phyloP scores from a whole-genome alignment of 2,113 vertebrate genomes.

The Lophius piscatorius region DNA sequence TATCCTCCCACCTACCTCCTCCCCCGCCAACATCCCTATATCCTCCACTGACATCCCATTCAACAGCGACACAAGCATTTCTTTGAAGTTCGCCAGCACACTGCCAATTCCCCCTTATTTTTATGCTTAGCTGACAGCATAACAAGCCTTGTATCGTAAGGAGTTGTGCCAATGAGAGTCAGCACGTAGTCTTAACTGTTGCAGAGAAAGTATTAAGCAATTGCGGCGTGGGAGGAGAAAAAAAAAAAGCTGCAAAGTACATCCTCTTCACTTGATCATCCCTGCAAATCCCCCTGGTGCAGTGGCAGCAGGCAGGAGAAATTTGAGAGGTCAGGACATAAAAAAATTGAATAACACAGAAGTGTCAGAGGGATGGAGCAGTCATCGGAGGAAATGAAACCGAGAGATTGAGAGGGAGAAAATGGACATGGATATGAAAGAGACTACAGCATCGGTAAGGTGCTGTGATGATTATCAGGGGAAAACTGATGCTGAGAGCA shows the following conservation, averaged over 20 bases:
- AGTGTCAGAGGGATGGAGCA: conserved; percentile 34
- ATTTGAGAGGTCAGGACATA: conserved; percentile 65
- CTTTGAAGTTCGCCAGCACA: conserved; percentile 1
- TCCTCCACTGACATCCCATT: conserved; percentile 47
- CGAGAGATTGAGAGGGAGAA: conserved; percentile 1
- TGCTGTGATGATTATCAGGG: conserved; percentile 38
- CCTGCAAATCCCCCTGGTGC: conserved; percentile 49
- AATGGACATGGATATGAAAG: conserved; percentile 32
- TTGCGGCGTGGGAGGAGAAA: conserved; percentile 11
- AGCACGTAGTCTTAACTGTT: conserved; percentile 52
- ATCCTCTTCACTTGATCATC: conserved; percentile 69
- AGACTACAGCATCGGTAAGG: conserved; percentile 18
- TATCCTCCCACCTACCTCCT: background rate
- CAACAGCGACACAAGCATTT: conserved; percentile 42
- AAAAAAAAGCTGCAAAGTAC: conserved; percentile 62
- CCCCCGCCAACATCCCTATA: conserved; percentile 9
- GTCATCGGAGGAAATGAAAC: conserved; percentile 41
- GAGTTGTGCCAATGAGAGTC: conserved; percentile 28
- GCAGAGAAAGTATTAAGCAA: conserved; percentile 52
- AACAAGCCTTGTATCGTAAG: conserved; percentile 26
- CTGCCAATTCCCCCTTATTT: conserved; percentile 31
- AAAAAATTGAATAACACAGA: conserved; percentile 45
- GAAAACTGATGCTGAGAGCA: conserved; percentile 57
- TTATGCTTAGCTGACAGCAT: conserved; percentile 46
- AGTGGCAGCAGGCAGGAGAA: conserved; percentile 48